A percentile compares a stretch with the other conserved stretches of the same genome.
phyloP scores from a whole-genome alignment of 53 echinoderm and acorn worm species.

The Holothuria scabra region DNA sequence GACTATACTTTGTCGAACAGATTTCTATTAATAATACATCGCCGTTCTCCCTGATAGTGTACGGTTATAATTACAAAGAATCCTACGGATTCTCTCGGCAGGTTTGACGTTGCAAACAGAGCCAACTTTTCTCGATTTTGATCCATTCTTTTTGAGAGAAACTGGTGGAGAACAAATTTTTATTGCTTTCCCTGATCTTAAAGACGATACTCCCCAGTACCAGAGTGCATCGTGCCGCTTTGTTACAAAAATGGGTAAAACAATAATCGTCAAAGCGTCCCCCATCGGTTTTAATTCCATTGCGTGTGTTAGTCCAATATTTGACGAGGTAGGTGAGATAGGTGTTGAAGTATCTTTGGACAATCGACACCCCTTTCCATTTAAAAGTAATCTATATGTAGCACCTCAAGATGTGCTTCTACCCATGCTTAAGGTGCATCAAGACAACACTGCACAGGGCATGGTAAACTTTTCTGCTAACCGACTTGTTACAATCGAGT shows the following conservation, averaged over 20 bases:
- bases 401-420: slow-evolving; percentile 36
- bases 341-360: slow-evolving; percentile 58
- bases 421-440: neutral
- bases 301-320: slow-evolving; percentile 53
- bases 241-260: slow-evolving; percentile 35
- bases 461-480: neutral
- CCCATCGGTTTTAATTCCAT: slow-evolving; percentile 24
- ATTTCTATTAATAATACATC: slow-evolving; percentile 29
- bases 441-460: neutral
- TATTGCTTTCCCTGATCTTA: slow-evolving; percentile 53
- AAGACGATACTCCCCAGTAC: neutral
- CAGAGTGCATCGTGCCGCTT: slow-evolving; percentile 48
- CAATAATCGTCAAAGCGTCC: slow-evolving; percentile 44
- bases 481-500: neutral
- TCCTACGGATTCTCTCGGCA: slow-evolving; percentile 69
- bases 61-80: slow-evolving; percentile 60
- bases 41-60: slow-evolving; percentile 68
- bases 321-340: slow-evolving; percentile 52
- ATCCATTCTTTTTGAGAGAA: slow-evolving; percentile 64
- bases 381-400: slow-evolving; percentile 57
- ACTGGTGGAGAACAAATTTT: slow-evolving; percentile 53
- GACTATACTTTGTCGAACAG: slow-evolving; percentile 66
- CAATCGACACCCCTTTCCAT: slow-evolving; percentile 49
- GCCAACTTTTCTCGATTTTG: slow-evolving; percentile 33
- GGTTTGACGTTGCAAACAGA: slow-evolving; percentile 61